Conservation (phyloP, 2,113 vertebrate species). For the Abramis brama region DNA sequence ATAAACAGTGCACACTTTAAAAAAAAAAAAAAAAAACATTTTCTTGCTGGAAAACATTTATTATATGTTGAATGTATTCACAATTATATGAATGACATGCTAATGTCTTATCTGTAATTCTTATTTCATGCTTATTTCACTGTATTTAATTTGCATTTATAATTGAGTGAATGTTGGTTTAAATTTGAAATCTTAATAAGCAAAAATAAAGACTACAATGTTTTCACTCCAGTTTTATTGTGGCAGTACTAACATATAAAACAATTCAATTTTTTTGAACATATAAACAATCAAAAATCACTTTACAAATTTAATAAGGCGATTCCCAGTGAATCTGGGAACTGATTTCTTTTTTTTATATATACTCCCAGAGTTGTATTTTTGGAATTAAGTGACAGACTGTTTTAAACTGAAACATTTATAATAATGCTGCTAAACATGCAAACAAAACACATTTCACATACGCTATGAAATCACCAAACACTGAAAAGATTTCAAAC, state of each 20-base stretch:
- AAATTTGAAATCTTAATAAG: not conserved
- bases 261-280: slow-evolving; percentile 85
- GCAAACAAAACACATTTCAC: slow-evolving; percentile 74
- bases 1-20: not conserved
- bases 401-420: slow-evolving; percentile 55
- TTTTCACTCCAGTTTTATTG: slow-evolving; percentile 82
- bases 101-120: not conserved
- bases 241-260: slow-evolving; percentile 97
- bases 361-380: slow-evolving; percentile 87
- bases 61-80: not conserved
- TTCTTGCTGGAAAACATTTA: not conserved
- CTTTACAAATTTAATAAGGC: slow-evolving; percentile 96
- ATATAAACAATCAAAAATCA: slow-evolving; percentile 94
- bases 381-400: slow-evolving; percentile 80
- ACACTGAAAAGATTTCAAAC: slow-evolving; percentile 28
- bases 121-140: not conserved
- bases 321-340: slow-evolving; percentile 80
- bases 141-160: not conserved
- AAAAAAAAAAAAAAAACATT: not conserved
- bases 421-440: slow-evolving; percentile 73
- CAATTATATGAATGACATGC: not conserved
- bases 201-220: slow-evolving; percentile 58
- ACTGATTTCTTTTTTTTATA: slow-evolving; percentile 58
- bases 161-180: not conserved
- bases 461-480: not conserved